Evolutionary conservation across 2,113 vertebrate species (phyloP), one percentile per base, ranked within the genome.

Genomic region (Pelmatolapia mariae): DNA sequence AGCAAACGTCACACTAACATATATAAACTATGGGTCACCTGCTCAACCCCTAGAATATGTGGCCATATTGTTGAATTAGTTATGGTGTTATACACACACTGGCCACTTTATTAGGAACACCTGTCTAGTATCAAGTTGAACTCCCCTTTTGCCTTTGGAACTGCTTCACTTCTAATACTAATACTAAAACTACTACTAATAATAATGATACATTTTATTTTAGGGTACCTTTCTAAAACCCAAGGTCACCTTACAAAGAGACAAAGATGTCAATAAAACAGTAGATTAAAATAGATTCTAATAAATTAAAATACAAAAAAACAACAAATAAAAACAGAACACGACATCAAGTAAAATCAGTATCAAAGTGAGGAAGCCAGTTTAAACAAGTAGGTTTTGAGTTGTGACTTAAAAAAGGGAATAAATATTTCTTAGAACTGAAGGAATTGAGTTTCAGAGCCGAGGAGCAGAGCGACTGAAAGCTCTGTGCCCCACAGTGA

Each of bases 41-140:
- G 0, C 56, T 57, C 0, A 57, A 57, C 13, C 13, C 0, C 56
- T 3, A 5, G 3, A 2, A 8, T 57, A 0, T 57, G 0, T 1
- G 54, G 1, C 3, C 54, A 57, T 57, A 57, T 16, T 1, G 4
- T 57, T 57, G 24, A 57, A 15, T 57, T 57, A 57, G 24, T 57
- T 16, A 0, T 29, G 7, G 54, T 57, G 54, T 29, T 57, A 3
- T 57, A 57, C 4, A 57, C 1, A 5, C 54, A 57, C 10, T 54
- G 52, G n/a, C n/a, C 52, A 54, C 12, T 8, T 15, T 57, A 8
- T 57, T 57, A 57, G 54, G 54, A 57, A 57, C 54, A 15, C 54
- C 0, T 57, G 4, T 57, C 0, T 15, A 57, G 4, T 15, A 2
- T 26, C 54, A 57, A 57, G 54, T 57, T 57, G 0, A 57, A 29